These are phyloP conservation scores for Drosophila acutilabella DNA, from an alignment of 2,888 invertebrate species.

Conservation along the genomic window DNA sequence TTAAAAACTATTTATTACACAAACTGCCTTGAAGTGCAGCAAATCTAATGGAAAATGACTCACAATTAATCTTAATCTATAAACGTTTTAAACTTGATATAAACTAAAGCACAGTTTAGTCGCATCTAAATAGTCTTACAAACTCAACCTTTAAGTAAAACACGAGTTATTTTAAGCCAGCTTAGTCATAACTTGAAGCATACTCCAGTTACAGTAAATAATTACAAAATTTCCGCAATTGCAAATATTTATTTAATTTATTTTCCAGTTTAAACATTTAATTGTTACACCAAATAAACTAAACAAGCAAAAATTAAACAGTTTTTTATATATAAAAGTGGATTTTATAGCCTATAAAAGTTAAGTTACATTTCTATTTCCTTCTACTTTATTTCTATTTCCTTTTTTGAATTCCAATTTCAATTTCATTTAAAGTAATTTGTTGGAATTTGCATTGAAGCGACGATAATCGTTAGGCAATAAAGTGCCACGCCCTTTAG, in stretches of 20 bases:
- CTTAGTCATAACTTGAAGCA: slow-evolving; percentile 2
- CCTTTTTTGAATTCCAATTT: slow-evolving; percentile 16
- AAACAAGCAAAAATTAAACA: background rate
- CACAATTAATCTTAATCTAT: background rate
- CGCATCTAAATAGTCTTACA: background rate
- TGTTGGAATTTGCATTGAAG: slow-evolving; percentile 60
- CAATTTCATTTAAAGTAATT: slow-evolving; percentile 61
- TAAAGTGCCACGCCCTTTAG: slow-evolving; percentile 60
- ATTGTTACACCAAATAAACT: slow-evolving; percentile 2
- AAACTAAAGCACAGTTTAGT: background rate
- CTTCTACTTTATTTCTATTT: slow-evolving; percentile 11
- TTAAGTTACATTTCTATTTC: slow-evolving; percentile 3
- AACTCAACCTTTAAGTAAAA: slow-evolving; percentile 8
- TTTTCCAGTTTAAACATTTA: background rate
- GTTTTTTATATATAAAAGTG: background rate
- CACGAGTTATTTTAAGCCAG: background rate
- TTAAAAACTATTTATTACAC: slow-evolving; percentile 4
- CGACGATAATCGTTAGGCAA: slow-evolving; percentile 71
- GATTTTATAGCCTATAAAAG: background rate
- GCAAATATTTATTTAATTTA: background rate
- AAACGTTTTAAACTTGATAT: background rate
- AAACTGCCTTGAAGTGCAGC: slow-evolving; percentile 9
- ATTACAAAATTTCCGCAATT: slow-evolving; percentile 5
- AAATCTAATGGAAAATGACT: slow-evolving; percentile 1
- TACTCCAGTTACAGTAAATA: background rate